These are phyloP conservation scores for Drosophila fulvimacula DNA, from an alignment of 2,888 invertebrate genomes.

Conservation along the genomic window DNA sequence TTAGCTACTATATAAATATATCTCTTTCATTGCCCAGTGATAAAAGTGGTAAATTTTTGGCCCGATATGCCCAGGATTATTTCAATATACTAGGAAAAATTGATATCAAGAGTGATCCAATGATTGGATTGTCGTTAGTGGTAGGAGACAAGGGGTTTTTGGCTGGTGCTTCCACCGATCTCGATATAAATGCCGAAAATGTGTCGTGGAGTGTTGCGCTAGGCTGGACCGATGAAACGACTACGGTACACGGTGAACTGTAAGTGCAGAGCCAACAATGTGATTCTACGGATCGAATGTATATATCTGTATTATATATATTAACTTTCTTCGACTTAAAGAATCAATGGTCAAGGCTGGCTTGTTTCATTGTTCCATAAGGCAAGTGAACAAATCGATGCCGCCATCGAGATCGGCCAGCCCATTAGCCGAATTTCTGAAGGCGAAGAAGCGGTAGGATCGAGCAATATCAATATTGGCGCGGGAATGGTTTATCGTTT, in stretches of 20 bases:
- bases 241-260: constrained; percentile 96
- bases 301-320: neutral
- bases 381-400: constrained; percentile 47
- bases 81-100: constrained; percentile 92
- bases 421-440: neutral
- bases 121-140: constrained; percentile 92
- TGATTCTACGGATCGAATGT: neutral
- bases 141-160: constrained; percentile 95
- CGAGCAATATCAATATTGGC: constrained; percentile 93
- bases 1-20: neutral
- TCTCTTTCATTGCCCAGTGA: constrained; percentile 30
- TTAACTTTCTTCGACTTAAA: constrained; percentile 9
- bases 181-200: constrained; percentile 93
- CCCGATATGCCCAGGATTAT: constrained; percentile 91
- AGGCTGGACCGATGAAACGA: constrained; percentile 93
- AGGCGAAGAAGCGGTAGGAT: constrained; percentile 83
- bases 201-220: constrained; percentile 95
- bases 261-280: constrained; percentile 85
- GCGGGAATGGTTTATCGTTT: constrained; percentile 94
- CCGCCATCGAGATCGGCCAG: constrained; percentile 45
- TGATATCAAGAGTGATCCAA: constrained; percentile 91
- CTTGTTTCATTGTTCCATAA: constrained; percentile 62
- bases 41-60: constrained; percentile 91
- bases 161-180: constrained; percentile 93
- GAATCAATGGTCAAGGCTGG: constrained; percentile 43